Conservation (phyloP, 2,113 vertebrate species). For the Gila orcuttii region DNA sequence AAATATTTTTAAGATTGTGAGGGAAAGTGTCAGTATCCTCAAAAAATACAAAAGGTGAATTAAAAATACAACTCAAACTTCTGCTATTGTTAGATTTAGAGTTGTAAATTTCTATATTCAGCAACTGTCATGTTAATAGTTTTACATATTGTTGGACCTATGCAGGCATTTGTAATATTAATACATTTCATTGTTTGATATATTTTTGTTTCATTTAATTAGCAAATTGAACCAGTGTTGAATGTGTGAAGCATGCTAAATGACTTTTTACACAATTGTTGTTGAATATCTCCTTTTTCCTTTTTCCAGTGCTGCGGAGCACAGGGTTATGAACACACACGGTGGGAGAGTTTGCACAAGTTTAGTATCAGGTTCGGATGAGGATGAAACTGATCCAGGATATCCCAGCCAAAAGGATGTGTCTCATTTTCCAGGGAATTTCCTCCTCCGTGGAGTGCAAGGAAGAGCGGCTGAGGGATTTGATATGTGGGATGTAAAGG, state of each 20-base stretch:
- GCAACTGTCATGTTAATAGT: not conserved
- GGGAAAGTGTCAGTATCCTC: no score
- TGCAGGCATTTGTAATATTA: not conserved
- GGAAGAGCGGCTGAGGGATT: slow-evolving; percentile 12
- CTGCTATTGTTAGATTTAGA: not conserved
- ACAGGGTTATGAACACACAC: not conserved
- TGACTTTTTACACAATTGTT: not conserved
- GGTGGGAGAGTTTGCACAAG: slow-evolving; percentile 35
- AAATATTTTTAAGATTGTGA: no score
- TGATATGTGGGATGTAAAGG: slow-evolving; percentile 29
- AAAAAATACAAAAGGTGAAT: not conserved
- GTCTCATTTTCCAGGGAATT: slow-evolving; percentile 59
- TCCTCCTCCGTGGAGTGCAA: slow-evolving; percentile 33
- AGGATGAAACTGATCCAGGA: slow-evolving; percentile 55
- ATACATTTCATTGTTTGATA: not conserved
- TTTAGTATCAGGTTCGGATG: slow-evolving; percentile 42
- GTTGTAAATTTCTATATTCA: not conserved
- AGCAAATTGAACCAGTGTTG: not conserved
- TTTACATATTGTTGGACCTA: not conserved
- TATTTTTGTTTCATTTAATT: not conserved
- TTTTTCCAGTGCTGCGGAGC: not conserved
- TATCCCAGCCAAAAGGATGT: slow-evolving; percentile 57
- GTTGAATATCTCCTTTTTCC: not conserved
- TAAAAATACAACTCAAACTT: not conserved
- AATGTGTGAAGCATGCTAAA: not conserved